Base-by-base conservation (phyloP, 2,113 vertebrate species). In the Siphamia tubifer region DNA sequence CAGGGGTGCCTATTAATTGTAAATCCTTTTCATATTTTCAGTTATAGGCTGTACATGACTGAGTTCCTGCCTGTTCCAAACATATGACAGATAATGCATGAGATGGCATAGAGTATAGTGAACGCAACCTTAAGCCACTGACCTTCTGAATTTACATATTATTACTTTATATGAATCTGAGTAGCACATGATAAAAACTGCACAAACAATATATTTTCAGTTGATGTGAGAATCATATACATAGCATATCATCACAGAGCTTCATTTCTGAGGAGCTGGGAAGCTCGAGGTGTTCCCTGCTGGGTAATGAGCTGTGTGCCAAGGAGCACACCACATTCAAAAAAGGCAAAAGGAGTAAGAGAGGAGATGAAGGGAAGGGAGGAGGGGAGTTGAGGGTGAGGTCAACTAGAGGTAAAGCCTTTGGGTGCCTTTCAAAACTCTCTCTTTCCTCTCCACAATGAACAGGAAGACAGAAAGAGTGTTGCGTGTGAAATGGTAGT, bases 361-460 rank as follows among this genome's bases (percentile, higher is more conserved):
- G 32, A 54, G 11, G 13, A 42, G 25, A 44, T 13, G 30, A 39
- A 27, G 31, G 35, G 27, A 13, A 27, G 24, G 36, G 57, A 47
- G 43, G 28, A 27, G 54, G 54, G 49, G 73, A 48, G 44, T 25
- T 65, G 55, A 74, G 32, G 30, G 43, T 34, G 69, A 75, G 90
- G 89, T 93, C 91, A 91, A 28, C 44, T 13, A 55, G 81, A 92
- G 91, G 87, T 92, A 87, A 90, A 76, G 77, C 60, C 47, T 77
- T 56, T 77, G 73, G 86, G 80, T 76, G 84, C 63, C 34, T 42
- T 34, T 82, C 54, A 77, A 81, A 77, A 73, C 53, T 54, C 17
- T 56, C 16, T 38, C 31, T n/a, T n/a, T 30, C 39, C 19, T 65
- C 51, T 42, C 21, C 74, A 83, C 84, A 81, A 83, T 71, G 63